phyloP scores from a whole-genome alignment of 2,113 vertebrate species.

The Brachyhypopomus occidentalis region DNA sequence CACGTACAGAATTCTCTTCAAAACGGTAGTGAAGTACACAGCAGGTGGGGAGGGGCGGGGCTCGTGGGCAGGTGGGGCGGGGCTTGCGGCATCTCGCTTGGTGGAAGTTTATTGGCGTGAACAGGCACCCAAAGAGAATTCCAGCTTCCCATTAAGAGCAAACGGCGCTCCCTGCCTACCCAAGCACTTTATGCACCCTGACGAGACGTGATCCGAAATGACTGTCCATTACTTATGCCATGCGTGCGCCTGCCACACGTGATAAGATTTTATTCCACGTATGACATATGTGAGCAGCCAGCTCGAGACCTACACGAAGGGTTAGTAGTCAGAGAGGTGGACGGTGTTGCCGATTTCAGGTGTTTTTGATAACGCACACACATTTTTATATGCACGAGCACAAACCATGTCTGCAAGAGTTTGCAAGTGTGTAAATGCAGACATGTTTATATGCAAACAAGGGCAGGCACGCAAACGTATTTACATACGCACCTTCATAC shows the following conservation, averaged over 20 bases:
- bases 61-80: no score
- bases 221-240: slow-evolving; percentile 29
- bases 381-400: no score
- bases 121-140: slow-evolving; percentile 31
- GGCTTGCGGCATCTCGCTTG: no score
- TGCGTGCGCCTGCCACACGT: slow-evolving; percentile 5
- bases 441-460: no score
- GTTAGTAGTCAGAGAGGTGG: no score
- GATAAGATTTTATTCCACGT: slow-evolving; percentile 15
- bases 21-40: neutral
- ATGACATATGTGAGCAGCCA: neutral
- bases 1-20: neutral
- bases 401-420: no score
- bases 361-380: no score
- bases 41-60: neutral
- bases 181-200: slow-evolving; percentile 32
- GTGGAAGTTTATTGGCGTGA: slow-evolving; percentile 31
- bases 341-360: no score
- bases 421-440: no score
- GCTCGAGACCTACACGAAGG: no score
- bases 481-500: no score
- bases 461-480: no score
- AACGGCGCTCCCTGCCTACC: slow-evolving; percentile 15
- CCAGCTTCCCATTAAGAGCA: slow-evolving; percentile 34
- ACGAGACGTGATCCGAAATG: slow-evolving; percentile 24